Evolutionary conservation across 2,888 invertebrate species (phyloP).

Genomic region (Parascotia fuliginaria): DNA sequence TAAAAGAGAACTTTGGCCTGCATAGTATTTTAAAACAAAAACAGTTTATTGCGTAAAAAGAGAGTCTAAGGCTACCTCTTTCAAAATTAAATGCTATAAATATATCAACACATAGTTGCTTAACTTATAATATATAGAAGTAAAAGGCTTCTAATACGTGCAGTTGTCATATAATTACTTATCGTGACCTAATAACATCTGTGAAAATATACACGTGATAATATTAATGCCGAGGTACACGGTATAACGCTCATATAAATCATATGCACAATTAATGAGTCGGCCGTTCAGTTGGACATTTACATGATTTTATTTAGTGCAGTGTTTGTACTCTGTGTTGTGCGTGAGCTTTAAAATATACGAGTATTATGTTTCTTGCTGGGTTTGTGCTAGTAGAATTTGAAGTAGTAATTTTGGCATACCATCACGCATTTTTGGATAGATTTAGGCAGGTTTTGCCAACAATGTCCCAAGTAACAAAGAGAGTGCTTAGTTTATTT

Average conservation of each 20-base stretch:
- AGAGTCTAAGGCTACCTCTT: too few relatives aligned
- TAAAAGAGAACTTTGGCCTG: too few relatives aligned
- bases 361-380: conserved; percentile 16
- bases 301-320: conserved; percentile 41
- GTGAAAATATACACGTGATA: conserved; percentile 36
- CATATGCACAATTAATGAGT: conserved; percentile 60
- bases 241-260: conserved; percentile 49
- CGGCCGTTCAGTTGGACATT: conserved; percentile 33
- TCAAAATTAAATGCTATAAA: too few relatives aligned
- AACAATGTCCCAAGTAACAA: too few relatives aligned
- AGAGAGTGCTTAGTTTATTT: too few relatives aligned
- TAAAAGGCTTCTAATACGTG: conserved; percentile 6
- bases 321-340: conserved; percentile 14
- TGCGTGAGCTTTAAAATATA: conserved; percentile 3
- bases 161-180: conserved; percentile 41
- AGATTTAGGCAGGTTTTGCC: too few relatives aligned
- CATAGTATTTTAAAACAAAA: too few relatives aligned
- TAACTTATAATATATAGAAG: neutral
- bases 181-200: conserved; percentile 43
- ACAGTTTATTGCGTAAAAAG: too few relatives aligned
- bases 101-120: too few relatives aligned
- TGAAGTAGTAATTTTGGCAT: neutral
- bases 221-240: conserved; percentile 43
- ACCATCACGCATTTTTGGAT: too few relatives aligned
- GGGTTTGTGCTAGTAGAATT: neutral